A percentile compares a stretch with the other conserved stretches of the same genome.
phyloP scores from a whole-genome alignment of 1,140 invertebrate genomes.

The Drosophila sulfurigaster region DNA sequence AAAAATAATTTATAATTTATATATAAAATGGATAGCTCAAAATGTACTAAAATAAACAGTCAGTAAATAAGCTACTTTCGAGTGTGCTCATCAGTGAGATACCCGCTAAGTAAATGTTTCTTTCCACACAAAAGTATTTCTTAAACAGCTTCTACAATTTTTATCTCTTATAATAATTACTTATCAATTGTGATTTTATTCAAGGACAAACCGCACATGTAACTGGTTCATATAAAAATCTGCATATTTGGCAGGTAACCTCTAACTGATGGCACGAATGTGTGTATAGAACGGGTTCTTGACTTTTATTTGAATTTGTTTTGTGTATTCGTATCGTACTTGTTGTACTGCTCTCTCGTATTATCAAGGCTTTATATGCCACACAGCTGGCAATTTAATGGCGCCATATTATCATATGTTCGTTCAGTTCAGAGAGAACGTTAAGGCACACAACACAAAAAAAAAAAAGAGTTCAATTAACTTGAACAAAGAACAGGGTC shows the following conservation, averaged over 20 bases:
- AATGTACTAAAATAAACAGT: too few relatives aligned
- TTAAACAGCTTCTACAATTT: too few relatives aligned
- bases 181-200: slow-evolving; percentile 2
- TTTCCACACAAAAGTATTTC: too few relatives aligned
- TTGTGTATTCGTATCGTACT: slow-evolving; percentile 9
- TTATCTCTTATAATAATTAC: background rate
- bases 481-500: slow-evolving; percentile 74
- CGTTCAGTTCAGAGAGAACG: slow-evolving; percentile 10
- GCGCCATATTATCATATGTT: slow-evolving; percentile 38
- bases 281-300: slow-evolving; percentile 42
- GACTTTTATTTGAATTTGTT: slow-evolving; percentile 23
- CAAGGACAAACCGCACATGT: slow-evolving; percentile 13
- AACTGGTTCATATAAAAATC: slow-evolving; percentile 11
- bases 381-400: slow-evolving; percentile 46
- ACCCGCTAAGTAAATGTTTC: too few relatives aligned
- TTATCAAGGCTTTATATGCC: slow-evolving; percentile 41
- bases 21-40: too few relatives aligned
- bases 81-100: too few relatives aligned
- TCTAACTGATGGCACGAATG: slow-evolving; percentile 16
- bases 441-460: slow-evolving; percentile 2
- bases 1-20: too few relatives aligned
- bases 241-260: slow-evolving; percentile 25
- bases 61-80: too few relatives aligned
- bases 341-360: slow-evolving; percentile 25
- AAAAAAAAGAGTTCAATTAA: slow-evolving; percentile 71